Conservation (phyloP, 2,113 vertebrate genomes). For the Notothenia coriiceps region DNA sequence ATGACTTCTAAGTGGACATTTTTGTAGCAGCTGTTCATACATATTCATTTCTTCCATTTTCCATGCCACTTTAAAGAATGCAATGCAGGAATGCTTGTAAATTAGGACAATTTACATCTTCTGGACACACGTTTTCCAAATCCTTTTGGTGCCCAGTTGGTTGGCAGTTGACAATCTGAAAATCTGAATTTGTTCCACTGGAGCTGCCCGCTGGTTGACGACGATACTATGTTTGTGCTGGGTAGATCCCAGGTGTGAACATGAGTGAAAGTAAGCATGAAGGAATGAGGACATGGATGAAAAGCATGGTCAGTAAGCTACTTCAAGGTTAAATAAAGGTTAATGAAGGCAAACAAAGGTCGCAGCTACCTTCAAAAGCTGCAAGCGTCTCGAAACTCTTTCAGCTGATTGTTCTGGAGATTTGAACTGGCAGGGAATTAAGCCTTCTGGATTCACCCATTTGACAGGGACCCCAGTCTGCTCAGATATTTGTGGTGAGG, state of each 20-base stretch:
- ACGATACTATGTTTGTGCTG: constrained; percentile 20
- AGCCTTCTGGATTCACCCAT: constrained; percentile 19
- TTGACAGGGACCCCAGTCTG: constrained; percentile 5
- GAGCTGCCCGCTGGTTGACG: neutral
- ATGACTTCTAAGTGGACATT: constrained; percentile 25
- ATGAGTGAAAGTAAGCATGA: constrained; percentile 20
- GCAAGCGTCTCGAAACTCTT: constrained; percentile 18
- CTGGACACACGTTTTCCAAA: constrained; percentile 12
- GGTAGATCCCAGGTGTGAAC: constrained; percentile 20
- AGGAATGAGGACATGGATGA: constrained; percentile 13
- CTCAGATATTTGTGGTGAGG: constrained; percentile 59
- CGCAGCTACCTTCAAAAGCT: neutral
- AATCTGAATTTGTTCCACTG: constrained; percentile 13
- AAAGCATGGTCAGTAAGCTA: neutral
- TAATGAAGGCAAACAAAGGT: constrained; percentile 6
- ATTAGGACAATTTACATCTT: neutral
- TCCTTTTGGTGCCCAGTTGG: neutral
- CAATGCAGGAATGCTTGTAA: neutral
- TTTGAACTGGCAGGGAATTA: constrained; percentile 2
- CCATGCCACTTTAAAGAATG: constrained; percentile 2
- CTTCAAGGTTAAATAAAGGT: constrained; percentile 21
- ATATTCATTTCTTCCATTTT: neutral
- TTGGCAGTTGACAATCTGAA: neutral
- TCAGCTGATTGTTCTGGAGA: constrained; percentile 15
- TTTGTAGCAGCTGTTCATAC: constrained; percentile 21